Evolutionary conservation across 2,113 vertebrate genomes (phyloP).

Genomic region (Bungarus multicinctus): DNA sequence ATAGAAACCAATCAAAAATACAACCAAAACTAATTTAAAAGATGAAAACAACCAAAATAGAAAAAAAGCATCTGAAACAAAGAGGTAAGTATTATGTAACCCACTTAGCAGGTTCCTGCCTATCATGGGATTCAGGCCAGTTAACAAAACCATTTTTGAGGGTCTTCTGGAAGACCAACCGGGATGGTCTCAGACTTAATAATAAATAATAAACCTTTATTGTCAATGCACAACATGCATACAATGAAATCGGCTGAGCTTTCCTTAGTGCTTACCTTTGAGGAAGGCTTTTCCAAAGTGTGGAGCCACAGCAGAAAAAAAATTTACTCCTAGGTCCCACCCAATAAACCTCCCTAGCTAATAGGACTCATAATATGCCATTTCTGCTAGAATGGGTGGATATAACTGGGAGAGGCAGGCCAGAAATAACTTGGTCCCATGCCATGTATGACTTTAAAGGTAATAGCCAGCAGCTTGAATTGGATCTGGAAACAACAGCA

Average conservation of each 20-base stretch:
- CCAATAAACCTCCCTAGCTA: not conserved
- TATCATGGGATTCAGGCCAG: not conserved
- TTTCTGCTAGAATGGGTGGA: not conserved
- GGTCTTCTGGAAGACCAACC: not conserved
- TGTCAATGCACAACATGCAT: no score
- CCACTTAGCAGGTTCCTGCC: not conserved
- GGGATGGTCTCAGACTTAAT: not conserved
- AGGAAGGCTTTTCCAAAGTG: not conserved
- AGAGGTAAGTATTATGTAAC: not conserved
- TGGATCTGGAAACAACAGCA: not conserved
- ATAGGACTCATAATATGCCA: not conserved
- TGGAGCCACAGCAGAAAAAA: not conserved
- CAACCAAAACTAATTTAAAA: not conserved
- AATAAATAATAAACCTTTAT: no score
- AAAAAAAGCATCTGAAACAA: not conserved
- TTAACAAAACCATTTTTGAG: not conserved
- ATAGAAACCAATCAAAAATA: not conserved
- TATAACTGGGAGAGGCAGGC: not conserved
- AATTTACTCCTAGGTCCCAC: not conserved
- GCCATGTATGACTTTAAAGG: not conserved
- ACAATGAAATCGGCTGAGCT: no score
- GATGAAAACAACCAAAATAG: not conserved
- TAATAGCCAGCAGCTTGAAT: not conserved
- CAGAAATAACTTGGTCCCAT: not conserved
- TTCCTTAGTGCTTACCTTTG: not conserved